Conservation (phyloP, 2,113 vertebrate species). For the Pelvicachromis taeniatus region DNA sequence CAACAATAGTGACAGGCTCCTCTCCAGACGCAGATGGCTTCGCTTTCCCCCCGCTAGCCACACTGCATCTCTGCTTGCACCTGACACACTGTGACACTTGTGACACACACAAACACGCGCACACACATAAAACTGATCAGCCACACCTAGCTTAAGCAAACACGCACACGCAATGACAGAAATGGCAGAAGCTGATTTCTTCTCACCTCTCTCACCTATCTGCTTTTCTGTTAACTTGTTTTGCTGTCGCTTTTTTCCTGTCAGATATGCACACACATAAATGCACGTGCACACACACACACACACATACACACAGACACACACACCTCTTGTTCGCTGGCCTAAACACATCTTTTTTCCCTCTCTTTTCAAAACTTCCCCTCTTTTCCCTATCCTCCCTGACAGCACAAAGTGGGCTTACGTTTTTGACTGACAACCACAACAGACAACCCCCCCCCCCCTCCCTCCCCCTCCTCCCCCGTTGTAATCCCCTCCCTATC, state of each 20-base stretch:
- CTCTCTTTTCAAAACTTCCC: constrained; percentile 64
- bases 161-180: not conserved
- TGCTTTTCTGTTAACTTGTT: constrained; percentile 25
- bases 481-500: constrained; percentile 65
- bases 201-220: not conserved
- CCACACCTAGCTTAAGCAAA: constrained; percentile 7
- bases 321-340: constrained; percentile 47
- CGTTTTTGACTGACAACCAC: constrained; percentile 77
- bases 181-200: not conserved
- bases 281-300: not conserved
- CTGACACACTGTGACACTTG: constrained; percentile 57
- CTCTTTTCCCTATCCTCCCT: constrained; percentile 57
- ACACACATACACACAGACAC: not conserved
- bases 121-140: constrained; percentile 3
- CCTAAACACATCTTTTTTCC: constrained; percentile 76
- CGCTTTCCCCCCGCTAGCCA: constrained; percentile 78
- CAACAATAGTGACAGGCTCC: constrained; percentile 89
- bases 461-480: not conserved
- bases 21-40: constrained; percentile 86
- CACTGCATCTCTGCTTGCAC: constrained; percentile 70
- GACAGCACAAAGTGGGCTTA: constrained; percentile 74
- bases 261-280: not conserved
- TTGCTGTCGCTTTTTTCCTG: not conserved
- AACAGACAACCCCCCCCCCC: constrained; percentile 60
- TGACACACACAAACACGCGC: constrained; percentile 20